A percentile compares a stretch with the other conserved stretches of the same genome.
phyloP scores from a whole-genome alignment of 2,113 vertebrate species.

The Accipiter virgatus region DNA sequence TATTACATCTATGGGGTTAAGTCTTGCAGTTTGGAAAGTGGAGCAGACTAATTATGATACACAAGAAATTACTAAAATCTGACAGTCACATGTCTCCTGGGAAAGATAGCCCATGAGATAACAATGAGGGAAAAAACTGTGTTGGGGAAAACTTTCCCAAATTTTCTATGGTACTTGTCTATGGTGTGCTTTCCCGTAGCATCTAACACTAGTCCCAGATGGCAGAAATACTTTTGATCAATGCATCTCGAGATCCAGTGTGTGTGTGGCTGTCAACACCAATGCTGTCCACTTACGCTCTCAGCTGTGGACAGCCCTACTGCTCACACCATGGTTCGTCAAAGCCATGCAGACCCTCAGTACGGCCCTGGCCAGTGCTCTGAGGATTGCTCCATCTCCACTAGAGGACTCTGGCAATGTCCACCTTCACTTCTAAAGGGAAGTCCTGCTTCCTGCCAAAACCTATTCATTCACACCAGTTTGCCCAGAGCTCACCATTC shows the following conservation, averaged over 20 bases:
- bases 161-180: not conserved
- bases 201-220: not conserved
- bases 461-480: too few relatives aligned
- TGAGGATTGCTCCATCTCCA: not conserved
- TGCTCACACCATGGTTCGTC: rapidly evolving
- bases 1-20: not conserved
- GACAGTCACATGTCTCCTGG: not conserved
- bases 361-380: rapidly evolving
- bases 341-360: not conserved
- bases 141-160: not conserved
- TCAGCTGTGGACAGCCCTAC: not conserved
- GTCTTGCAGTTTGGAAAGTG: not conserved
- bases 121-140: not conserved
- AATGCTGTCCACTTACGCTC: not conserved
- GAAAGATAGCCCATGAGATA: not conserved
- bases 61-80: not conserved
- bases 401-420: rapidly evolving
- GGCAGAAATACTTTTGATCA: not conserved
- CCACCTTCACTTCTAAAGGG: not conserved
- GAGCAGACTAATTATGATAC: not conserved
- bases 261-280: not conserved
- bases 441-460: not conserved
- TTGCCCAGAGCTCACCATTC: not conserved
- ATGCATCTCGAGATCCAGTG: not conserved
- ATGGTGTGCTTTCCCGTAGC: rapidly evolving